These are phyloP conservation scores for Pelosia muscerda DNA, from an alignment of 2,888 invertebrate genomes.

Conservation along the genomic window DNA sequence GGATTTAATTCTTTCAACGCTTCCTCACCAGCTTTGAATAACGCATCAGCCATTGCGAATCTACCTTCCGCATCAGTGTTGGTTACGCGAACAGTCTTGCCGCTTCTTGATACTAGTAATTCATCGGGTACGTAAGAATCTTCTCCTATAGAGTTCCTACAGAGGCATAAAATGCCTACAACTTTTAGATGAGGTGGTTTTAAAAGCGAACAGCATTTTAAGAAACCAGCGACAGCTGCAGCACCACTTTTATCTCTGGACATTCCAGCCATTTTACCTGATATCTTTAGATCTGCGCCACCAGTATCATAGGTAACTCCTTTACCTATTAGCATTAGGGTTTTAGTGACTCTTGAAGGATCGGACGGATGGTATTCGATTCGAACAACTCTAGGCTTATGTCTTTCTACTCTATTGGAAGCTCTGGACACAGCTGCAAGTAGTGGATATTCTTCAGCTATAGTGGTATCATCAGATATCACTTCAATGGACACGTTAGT, in stretches of 20 bases:
- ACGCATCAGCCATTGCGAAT: constrained; percentile 95
- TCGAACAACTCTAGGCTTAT: constrained; percentile 87
- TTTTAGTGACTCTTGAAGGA: constrained; percentile 85
- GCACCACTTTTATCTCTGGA: constrained; percentile 96
- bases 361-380: constrained; percentile 89
- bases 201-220: constrained; percentile 90
- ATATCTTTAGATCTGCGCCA: constrained; percentile 91
- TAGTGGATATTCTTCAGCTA: constrained; percentile 92
- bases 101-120: constrained; percentile 92
- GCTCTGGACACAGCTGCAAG: constrained; percentile 92
- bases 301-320: constrained; percentile 95
- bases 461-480: constrained; percentile 86
- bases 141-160: constrained; percentile 94
- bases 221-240: constrained; percentile 95
- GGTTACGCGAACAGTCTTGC: constrained; percentile 92
- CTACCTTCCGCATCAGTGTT: constrained; percentile 98
- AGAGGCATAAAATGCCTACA: constrained; percentile 92
- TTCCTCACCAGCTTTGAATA: constrained; percentile 77
- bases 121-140: constrained; percentile 95
- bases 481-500: constrained; percentile 88
- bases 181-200: constrained; percentile 92
- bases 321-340: constrained; percentile 94
- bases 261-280: constrained; percentile 93
- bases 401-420: constrained; percentile 89
- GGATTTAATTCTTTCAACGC: constrained; percentile 91